phyloP scores from a whole-genome alignment of 2,888 invertebrate genomes.

The Sylvicola fuscatus region DNA sequence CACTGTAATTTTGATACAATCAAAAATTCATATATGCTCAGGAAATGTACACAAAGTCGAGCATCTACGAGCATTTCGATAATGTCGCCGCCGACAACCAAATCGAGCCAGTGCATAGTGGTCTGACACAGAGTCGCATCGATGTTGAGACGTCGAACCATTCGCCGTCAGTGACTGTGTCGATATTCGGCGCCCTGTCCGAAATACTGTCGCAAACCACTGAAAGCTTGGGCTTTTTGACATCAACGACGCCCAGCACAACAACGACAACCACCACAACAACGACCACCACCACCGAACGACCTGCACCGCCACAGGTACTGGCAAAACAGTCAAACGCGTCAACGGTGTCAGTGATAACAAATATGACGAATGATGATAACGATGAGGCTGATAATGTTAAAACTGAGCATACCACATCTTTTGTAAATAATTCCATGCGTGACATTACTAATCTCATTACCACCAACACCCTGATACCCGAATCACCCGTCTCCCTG shows the following conservation, averaged over 20 bases:
- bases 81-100: conserved; percentile 7
- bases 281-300: conserved; percentile 10
- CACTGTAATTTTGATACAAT: no score
- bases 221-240: conserved; percentile 10
- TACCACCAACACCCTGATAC: conserved; percentile 11
- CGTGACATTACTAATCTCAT: conserved; percentile 5
- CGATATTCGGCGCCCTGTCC: conserved; percentile 36
- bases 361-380: conserved; percentile 4
- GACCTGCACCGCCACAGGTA: conserved; percentile 10
- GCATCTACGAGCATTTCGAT: no score
- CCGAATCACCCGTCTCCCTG: no score
- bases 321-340: conserved; percentile 10
- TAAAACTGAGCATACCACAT: conserved; percentile 7
- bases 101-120: conserved; percentile 11
- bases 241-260: conserved; percentile 10
- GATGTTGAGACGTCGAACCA: conserved; percentile 34
- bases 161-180: conserved; percentile 34
- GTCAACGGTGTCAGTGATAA: conserved; percentile 10
- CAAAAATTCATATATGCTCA: no score
- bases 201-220: conserved; percentile 27
- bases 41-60: no score
- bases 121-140: conserved; percentile 17
- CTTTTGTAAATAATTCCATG: conserved; percentile 10
- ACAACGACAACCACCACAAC: conserved; percentile 9
- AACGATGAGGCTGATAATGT: conserved; percentile 3